These are phyloP conservation scores for Ormyrus pomaceus DNA, from an alignment of 2,888 invertebrate genomes.

Conservation along the genomic window DNA sequence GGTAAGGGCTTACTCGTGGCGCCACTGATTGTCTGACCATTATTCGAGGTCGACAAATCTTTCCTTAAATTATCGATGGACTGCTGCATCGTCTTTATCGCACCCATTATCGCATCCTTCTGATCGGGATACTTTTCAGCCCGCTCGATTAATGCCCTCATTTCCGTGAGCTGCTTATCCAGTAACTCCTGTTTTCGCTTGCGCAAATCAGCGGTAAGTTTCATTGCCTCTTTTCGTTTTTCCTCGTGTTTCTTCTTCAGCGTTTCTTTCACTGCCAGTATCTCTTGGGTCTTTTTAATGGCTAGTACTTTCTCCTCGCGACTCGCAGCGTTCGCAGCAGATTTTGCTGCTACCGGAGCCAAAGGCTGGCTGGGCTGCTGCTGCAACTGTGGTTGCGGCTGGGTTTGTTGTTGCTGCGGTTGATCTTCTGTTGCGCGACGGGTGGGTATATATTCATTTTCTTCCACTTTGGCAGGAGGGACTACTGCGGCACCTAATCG, in stretches of 20 bases:
- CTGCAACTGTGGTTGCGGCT: conserved; percentile 41
- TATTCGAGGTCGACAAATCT: conserved; percentile 78
- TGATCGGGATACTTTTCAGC: conserved; percentile 89
- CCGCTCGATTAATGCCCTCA: conserved; percentile 88
- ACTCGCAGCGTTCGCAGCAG: conserved; percentile 60
- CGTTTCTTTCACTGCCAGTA: conserved; percentile 81
- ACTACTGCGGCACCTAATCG: conserved; percentile 69
- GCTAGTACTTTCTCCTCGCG: conserved; percentile 74
- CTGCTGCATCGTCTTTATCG: conserved; percentile 89
- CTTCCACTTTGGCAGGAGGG: conserved; percentile 65
- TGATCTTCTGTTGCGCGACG: conserved; percentile 70
- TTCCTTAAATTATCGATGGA: conserved; percentile 88
- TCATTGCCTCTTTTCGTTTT: conserved; percentile 84
- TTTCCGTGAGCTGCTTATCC: conserved; percentile 93
- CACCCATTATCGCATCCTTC: conserved; percentile 84
- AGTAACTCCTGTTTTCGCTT: conserved; percentile 91
- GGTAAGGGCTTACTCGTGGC: conserved; percentile 77
- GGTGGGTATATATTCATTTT: conserved; percentile 73
- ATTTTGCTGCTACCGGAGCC: conserved; percentile 66
- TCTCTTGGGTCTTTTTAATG: conserved; percentile 78
- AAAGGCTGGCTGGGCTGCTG: conserved; percentile 61
- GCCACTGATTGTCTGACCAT: conserved; percentile 76
- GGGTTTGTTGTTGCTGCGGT: conserved; percentile 57
- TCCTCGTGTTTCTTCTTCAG: conserved; percentile 86
- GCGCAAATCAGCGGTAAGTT: conserved; percentile 87